phyloP scores from a whole-genome alignment of 92 coral and sea anemone genomes.

The Zoanthus gigantus region DNA sequence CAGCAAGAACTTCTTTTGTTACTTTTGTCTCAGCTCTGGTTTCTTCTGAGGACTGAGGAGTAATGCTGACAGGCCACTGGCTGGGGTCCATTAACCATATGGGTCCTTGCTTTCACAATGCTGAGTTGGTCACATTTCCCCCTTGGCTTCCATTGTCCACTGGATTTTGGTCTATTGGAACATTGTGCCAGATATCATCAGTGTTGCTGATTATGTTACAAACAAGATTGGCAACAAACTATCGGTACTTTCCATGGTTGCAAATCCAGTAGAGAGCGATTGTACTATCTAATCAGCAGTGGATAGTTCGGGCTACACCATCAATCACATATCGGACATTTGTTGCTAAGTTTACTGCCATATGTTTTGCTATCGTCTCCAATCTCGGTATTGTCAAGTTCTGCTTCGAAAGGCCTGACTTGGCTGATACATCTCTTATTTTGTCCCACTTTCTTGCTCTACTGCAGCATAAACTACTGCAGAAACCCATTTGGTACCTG shows the following conservation, averaged over 20 bases:
- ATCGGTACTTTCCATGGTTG: constrained; percentile 9
- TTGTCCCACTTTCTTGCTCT: constrained; percentile 17
- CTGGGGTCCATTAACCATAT: not conserved
- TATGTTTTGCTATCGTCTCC: constrained; percentile 4
- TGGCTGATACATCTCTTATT: not conserved
- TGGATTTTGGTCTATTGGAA: constrained; percentile 37
- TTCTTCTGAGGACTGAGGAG: not conserved
- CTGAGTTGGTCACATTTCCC: constrained; percentile 18
- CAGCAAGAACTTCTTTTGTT: not conserved
- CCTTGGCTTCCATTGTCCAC: constrained; percentile 37
- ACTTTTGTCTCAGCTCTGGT: constrained; percentile 1
- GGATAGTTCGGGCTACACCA: not conserved
- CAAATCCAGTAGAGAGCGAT: constrained; percentile 36
- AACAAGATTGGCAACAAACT: constrained; percentile 2
- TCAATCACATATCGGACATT: constrained; percentile 23
- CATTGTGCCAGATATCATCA: constrained; percentile 6
- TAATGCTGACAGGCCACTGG: not conserved
- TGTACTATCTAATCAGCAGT: constrained; percentile 46
- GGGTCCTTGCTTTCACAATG: constrained; percentile 1
- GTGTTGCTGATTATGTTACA: too few species aligned
- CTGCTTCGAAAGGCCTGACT: not conserved
- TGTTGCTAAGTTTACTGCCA: constrained; percentile 36
- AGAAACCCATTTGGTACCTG: constrained; percentile 31
- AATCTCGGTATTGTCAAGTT: not conserved
- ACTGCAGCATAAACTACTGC: constrained; percentile 43